A percentile compares a stretch with the other conserved stretches of the same genome.
Evolutionary conservation across 2,888 invertebrate species (phyloP).

Genomic region (Luperina nickerlii): DNA sequence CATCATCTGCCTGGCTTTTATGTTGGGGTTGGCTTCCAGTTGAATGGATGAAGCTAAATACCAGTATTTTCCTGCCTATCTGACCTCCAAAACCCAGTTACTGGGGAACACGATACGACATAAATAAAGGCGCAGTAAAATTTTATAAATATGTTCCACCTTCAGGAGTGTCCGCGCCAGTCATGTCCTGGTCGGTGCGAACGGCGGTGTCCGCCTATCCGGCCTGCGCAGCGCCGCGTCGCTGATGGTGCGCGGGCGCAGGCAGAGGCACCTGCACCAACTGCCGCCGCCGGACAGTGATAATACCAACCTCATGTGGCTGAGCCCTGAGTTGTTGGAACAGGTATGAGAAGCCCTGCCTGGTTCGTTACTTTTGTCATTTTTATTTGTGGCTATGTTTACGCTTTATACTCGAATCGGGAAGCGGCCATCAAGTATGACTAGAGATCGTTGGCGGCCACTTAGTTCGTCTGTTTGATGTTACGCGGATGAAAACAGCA

Average conservation of each 20-base stretch:
- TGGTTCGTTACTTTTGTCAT: not conserved
- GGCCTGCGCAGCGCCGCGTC: slow-evolving; percentile 95
- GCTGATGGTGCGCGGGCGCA: slow-evolving; percentile 93
- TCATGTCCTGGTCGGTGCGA: slow-evolving; percentile 94
- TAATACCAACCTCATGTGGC: slow-evolving; percentile 94
- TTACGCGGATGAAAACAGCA: too few relatives aligned
- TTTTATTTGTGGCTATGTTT: not conserved
- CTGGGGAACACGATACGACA: not conserved
- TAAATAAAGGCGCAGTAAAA: not conserved
- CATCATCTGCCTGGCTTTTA: not conserved
- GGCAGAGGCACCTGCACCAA: slow-evolving; percentile 93
- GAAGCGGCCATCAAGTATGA: not conserved
- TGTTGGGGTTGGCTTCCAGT: not conserved
- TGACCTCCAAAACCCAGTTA: not conserved
- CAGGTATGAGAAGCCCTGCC: slow-evolving; percentile 89
- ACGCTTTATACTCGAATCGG: not conserved
- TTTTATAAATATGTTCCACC: slow-evolving; percentile 39
- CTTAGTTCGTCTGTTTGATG: not conserved
- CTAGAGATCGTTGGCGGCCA: not conserved
- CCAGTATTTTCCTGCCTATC: not conserved
- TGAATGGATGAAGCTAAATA: not conserved
- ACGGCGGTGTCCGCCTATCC: slow-evolving; percentile 93
- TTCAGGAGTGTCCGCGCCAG: slow-evolving; percentile 95
- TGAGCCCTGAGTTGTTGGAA: slow-evolving; percentile 97
- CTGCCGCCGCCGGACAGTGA: slow-evolving; percentile 93